Conservation (phyloP, 2,888 invertebrate genomes). For the Seira sanloemensis region DNA sequence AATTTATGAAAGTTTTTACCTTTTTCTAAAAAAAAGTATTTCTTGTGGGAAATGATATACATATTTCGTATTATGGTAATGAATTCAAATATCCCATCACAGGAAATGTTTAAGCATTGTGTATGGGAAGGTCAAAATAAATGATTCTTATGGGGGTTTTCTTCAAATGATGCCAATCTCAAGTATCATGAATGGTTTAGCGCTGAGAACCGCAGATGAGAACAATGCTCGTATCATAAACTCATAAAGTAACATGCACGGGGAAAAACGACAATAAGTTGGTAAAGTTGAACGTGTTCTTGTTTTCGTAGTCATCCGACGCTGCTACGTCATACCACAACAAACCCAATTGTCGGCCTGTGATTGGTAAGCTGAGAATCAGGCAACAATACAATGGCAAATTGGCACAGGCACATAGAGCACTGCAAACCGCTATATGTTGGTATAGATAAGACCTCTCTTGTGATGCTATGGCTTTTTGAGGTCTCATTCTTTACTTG, state of each 20-base stretch:
- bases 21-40: background rate
- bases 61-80: too few relatives aligned
- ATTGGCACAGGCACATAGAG: constrained; percentile 28
- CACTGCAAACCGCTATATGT: too few relatives aligned
- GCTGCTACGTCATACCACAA: constrained; percentile 25
- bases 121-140: constrained; percentile 32
- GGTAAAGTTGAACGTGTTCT: background rate
- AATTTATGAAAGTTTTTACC: background rate
- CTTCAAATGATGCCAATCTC: background rate
- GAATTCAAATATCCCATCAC: constrained; percentile 13
- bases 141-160: background rate
- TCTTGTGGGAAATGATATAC: constrained; percentile 10
- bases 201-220: background rate
- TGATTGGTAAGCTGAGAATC: constrained; percentile 46
- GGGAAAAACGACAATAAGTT: constrained; percentile 13
- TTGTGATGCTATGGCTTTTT: too few relatives aligned
- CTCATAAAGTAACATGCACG: constrained; percentile 15
- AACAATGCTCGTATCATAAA: background rate
- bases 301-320: constrained; percentile 29
- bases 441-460: too few relatives aligned
- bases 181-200: background rate
- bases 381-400: constrained; percentile 37
- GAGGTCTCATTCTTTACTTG: background rate
- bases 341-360: constrained; percentile 43
- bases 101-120: background rate